Percentiles rank a stretch among this genome's conserved stretches.
phyloP scores from a whole-genome alignment of 2,113 vertebrate genomes.

The Alectura lathami region DNA sequence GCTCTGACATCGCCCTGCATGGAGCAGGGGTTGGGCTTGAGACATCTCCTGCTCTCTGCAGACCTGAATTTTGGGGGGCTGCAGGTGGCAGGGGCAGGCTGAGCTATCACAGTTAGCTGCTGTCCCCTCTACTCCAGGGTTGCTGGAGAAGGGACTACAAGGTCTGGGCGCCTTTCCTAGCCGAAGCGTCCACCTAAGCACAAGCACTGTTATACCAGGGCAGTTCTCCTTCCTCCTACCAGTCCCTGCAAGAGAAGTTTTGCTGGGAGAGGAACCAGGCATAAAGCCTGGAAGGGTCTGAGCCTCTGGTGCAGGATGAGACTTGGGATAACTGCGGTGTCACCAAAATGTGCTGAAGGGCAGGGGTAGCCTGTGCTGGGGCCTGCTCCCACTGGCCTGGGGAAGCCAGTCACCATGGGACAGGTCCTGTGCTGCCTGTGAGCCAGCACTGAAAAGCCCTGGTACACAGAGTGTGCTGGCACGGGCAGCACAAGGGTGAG shows the following conservation, averaged over 20 bases:
- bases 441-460: neutral
- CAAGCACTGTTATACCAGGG: neutral
- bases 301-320: neutral
- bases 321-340: neutral
- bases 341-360: neutral
- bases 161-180: neutral
- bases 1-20: neutral
- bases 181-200: neutral
- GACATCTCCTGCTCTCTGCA: neutral
- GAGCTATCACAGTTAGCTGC: neutral
- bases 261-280: neutral
- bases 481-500: neutral
- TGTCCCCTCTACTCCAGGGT: neutral
- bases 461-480: neutral
- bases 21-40: neutral
- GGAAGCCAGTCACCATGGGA: accelerated
- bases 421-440: neutral
- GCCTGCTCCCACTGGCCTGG: neutral
- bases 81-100: neutral
- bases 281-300: neutral
- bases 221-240: neutral
- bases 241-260: neutral
- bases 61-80: neutral
- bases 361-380: neutral
- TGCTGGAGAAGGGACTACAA: neutral